Evolutionary conservation across 2,113 vertebrate genomes (phyloP), one percentile per base, ranked within the genome.

Genomic region (Stomatorhinus ivindoensis): DNA sequence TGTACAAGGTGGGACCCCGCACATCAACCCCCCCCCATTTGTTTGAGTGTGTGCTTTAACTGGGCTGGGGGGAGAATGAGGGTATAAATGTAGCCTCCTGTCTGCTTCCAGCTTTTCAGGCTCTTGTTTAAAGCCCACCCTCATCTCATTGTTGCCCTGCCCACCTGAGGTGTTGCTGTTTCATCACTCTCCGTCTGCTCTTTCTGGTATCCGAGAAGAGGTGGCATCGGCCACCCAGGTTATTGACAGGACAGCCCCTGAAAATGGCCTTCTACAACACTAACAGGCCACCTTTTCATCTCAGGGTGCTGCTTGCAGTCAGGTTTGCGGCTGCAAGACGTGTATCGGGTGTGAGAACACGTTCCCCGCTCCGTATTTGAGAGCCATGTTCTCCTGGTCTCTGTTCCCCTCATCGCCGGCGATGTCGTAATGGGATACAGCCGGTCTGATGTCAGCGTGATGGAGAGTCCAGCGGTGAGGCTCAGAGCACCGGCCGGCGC

Each of bases 1-100:
- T 96, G 87, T 97, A 97, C 92, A 96, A 98, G 96, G 98, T 99
- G 89, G 88, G 91, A 76, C 7, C 35, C 2, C 6, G 10, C 39
- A 58, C 73, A 27, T 35, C 39, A 27, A 21, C 42, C n/a, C 69
- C 0, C 42, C n/a, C 5, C 11, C 4, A 1, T 21, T 6, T 42
- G 10, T 27, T 76, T n/a, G 31, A 10, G 39, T 11, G n/a, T 31
- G 46, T 76, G 44, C 80, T 88, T 39, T 1, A 44, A 24, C 39
- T 47, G 21, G 21, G 55, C 19, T 0, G 53, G 21, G 55, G 21
- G 2, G 53, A 0, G 13, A 15, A 21, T n/a, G 58, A 11, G 8
- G 58, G 24, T 61, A 2, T 61, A 10, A 27, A 61, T 61, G 58
- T n/a, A 10, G 8, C 58, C 58, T 27, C 58, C 24, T 9, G 8